Base-by-base conservation (phyloP, 2,113 vertebrate genomes). In the Macheiramphus alcinus region DNA sequence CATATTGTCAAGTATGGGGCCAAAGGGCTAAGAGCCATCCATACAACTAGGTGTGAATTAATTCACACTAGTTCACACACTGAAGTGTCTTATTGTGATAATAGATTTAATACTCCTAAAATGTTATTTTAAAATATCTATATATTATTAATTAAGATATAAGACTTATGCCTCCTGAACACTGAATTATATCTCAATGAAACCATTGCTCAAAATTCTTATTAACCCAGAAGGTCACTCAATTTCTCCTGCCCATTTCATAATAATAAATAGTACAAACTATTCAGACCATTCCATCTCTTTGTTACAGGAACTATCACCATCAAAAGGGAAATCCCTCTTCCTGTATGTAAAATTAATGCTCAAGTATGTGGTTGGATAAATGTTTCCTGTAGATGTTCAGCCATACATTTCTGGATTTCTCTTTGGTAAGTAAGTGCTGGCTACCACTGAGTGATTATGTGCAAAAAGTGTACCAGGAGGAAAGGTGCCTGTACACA, bases 41-140 rank as follows among this genome's bases (percentile, higher is more conserved):
- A 56, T 86, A 90, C 86, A 92, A 91, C 95, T 96, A 93, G 91
- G 93, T 97, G 91, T 96, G 86, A 98, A 96, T 97, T 96, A 97
- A 97, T 97, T 97, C 92, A 76, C 95, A 97, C 88, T 75, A 90
- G 67, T 96, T 97, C 91, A 43, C 84, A 71, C 58, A 26, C 55
- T 91, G 85, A 91, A 97, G 83, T 90, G 96, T 92, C 88, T 96
- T 95, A 96, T 92, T 97, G 96, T 91, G 82, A 91, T 97, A 97
- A 92, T 97, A 94, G 85, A 92, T 96, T 97, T 91, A 93, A 97
- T 96, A 74, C 87, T 90, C 87, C 79, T 82, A 97, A 97, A 98
- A 97, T 92, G 81, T 96, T 98, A 94, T 97, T 97, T 97, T 96
- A 91, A 98, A 95, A 97, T 97, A 97, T 97, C 93, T 97, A 93